These are phyloP conservation scores for Epinephelus awoara DNA, from an alignment of 2,797 vertebrate genomes.

Conservation along the genomic window DNA sequence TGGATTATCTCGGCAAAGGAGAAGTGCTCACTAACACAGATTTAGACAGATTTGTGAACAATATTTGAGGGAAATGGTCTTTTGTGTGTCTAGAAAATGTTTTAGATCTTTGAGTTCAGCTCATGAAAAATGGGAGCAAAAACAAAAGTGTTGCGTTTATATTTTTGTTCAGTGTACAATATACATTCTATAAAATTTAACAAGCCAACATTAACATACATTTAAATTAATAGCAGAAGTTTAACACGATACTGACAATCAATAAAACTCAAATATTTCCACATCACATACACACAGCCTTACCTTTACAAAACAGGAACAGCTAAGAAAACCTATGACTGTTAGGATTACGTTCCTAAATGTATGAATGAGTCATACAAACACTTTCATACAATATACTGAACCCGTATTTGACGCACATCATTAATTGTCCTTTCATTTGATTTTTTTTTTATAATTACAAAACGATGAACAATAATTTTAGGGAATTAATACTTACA, in stretches of 20 bases:
- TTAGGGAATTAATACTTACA: background rate
- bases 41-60: too few relatives aligned
- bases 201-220: background rate
- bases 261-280: background rate
- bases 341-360: slow-evolving; percentile 50
- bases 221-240: background rate
- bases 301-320: slow-evolving; percentile 52
- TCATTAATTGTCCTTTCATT: slow-evolving; percentile 6
- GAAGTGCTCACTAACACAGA: too few relatives aligned
- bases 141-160: too few relatives aligned
- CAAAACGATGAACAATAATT: background rate
- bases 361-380: slow-evolving; percentile 33
- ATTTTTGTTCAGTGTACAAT: too few relatives aligned
- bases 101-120: too few relatives aligned
- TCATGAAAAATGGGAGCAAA: too few relatives aligned
- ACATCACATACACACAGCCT: slow-evolving; percentile 56
- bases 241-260: background rate
- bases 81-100: too few relatives aligned
- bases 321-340: slow-evolving; percentile 52
- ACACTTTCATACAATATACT: slow-evolving; percentile 3
- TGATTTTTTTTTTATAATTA: slow-evolving; percentile 7
- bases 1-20: too few relatives aligned
- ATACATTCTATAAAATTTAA: background rate
- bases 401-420: background rate
- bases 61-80: too few relatives aligned